These are phyloP conservation scores for Lophius piscatorius DNA, from an alignment of 2,113 vertebrate genomes.

Conservation along the genomic window DNA sequence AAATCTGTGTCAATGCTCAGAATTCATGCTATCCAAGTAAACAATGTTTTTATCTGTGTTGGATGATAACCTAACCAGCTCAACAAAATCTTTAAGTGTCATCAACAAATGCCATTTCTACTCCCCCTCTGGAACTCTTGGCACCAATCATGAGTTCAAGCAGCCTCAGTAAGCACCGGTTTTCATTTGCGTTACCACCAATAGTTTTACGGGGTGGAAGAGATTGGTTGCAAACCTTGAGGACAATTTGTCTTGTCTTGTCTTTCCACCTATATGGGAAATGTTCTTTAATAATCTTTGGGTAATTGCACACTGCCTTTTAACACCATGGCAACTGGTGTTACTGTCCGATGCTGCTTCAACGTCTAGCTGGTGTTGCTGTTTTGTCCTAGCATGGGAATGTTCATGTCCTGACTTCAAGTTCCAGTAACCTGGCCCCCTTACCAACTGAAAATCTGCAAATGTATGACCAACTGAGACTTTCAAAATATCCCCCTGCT, in stretches of 20 bases:
- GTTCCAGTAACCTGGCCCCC: conserved; percentile 12
- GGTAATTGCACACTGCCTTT: conserved; percentile 34
- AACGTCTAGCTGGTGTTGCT: conserved; percentile 14
- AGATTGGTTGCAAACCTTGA: conserved; percentile 14
- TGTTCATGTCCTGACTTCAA: conserved; percentile 33
- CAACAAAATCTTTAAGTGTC: conserved; percentile 46
- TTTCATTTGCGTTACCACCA: conserved; percentile 18
- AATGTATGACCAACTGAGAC: conserved; percentile 28
- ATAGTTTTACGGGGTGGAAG: conserved; percentile 25
- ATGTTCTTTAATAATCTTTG: too few species aligned
- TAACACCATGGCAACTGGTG: conserved; percentile 19
- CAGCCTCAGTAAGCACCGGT: conserved; percentile 30
- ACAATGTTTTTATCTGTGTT: conserved; percentile 29
- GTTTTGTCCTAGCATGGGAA: conserved; percentile 26
- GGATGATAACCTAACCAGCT: neutral
- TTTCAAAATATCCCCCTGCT: conserved; percentile 46
- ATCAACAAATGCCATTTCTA: conserved; percentile 42
- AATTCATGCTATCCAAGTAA: conserved; percentile 36
- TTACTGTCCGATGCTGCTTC: conserved; percentile 24
- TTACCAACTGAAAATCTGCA: conserved; percentile 44
- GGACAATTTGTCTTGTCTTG: too few species aligned
- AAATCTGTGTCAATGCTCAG: conserved; percentile 40
- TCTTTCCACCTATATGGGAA: too few species aligned
- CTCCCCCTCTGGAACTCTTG: conserved; percentile 34
- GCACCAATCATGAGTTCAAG: conserved; percentile 33